These are phyloP conservation scores for Mamestra configurata DNA, from an alignment of 1,140 invertebrate species.

Conservation along the genomic window DNA sequence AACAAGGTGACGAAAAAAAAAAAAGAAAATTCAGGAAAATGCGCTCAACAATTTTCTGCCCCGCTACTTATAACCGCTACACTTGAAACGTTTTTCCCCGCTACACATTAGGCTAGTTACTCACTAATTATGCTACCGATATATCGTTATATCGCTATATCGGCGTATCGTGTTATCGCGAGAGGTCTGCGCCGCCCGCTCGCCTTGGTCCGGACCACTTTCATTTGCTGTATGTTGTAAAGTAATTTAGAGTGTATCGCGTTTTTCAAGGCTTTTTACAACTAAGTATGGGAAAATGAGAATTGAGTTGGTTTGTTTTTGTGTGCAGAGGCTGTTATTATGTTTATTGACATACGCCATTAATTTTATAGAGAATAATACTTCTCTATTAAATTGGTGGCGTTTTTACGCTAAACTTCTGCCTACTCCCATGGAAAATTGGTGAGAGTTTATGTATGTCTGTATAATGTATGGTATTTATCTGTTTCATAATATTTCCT, in stretches of 20 bases:
- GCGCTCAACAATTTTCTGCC: not conserved
- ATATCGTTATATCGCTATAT: not conserved
- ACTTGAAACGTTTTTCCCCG: not conserved
- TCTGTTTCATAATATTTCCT: too few relatives aligned
- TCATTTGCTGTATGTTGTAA: constrained; percentile 31
- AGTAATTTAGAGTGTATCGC: constrained; percentile 24
- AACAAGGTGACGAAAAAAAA: too few relatives aligned
- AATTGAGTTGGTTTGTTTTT: not conserved
- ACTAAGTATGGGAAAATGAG: not conserved
- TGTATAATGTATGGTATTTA: too few relatives aligned
- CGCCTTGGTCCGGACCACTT: constrained; percentile 30
- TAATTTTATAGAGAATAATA: too few relatives aligned
- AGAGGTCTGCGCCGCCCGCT: constrained; percentile 12
- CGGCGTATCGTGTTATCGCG: constrained; percentile 17
- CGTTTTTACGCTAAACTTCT: too few relatives aligned
- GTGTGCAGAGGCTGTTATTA: too few relatives aligned
- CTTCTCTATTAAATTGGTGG: too few relatives aligned
- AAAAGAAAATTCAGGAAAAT: too few relatives aligned
- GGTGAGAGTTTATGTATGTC: too few relatives aligned
- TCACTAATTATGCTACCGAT: constrained; percentile 41
- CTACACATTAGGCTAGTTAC: not conserved
- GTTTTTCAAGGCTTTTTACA: constrained; percentile 35
- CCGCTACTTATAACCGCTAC: not conserved
- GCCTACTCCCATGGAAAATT: too few relatives aligned
- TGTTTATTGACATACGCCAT: too few relatives aligned